phyloP scores from a whole-genome alignment of 2,888 invertebrate genomes.

The Coenonympha arcania region DNA sequence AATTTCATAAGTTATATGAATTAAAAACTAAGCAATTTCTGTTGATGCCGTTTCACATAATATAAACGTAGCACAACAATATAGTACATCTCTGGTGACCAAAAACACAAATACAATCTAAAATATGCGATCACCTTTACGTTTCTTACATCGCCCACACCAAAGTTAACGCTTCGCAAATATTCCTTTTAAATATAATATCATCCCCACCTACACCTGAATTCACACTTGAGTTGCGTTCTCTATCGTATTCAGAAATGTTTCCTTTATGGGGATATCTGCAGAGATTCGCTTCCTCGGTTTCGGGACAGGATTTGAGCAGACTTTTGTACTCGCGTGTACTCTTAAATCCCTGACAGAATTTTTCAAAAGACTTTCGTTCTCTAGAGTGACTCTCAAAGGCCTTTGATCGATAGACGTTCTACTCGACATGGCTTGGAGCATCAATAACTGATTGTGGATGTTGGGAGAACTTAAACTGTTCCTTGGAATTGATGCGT shows the following conservation, averaged over 20 bases:
- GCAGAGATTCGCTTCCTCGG: slow-evolving; percentile 81
- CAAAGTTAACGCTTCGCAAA: not conserved
- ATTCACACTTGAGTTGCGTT: slow-evolving; percentile 88
- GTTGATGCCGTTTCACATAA: too few relatives aligned
- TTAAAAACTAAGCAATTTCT: too few relatives aligned
- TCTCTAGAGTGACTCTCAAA: slow-evolving; percentile 53
- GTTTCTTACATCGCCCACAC: not conserved
- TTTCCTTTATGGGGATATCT: slow-evolving; percentile 73
- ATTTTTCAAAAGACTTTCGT: slow-evolving; percentile 48
- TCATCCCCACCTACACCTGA: not conserved
- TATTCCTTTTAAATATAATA: not conserved
- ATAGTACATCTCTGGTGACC: too few relatives aligned
- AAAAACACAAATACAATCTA: not conserved
- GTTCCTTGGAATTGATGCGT: slow-evolving; percentile 62
- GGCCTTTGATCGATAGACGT: slow-evolving; percentile 49
- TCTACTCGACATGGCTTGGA: slow-evolving; percentile 55
- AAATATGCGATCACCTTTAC: not conserved
- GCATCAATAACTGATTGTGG: slow-evolving; percentile 63
- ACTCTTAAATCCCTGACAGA: slow-evolving; percentile 42
- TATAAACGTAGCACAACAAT: not conserved
- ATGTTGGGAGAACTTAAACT: slow-evolving; percentile 71
- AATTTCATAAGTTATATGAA: too few relatives aligned
- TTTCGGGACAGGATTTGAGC: slow-evolving; percentile 84
- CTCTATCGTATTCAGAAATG: slow-evolving; percentile 85
- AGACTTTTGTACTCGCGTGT: slow-evolving; percentile 48